Percentiles rank a stretch among this genome's conserved stretches.
phyloP scores from a whole-genome alignment of 1,140 invertebrate genomes.

The Megalopta genalis region DNA sequence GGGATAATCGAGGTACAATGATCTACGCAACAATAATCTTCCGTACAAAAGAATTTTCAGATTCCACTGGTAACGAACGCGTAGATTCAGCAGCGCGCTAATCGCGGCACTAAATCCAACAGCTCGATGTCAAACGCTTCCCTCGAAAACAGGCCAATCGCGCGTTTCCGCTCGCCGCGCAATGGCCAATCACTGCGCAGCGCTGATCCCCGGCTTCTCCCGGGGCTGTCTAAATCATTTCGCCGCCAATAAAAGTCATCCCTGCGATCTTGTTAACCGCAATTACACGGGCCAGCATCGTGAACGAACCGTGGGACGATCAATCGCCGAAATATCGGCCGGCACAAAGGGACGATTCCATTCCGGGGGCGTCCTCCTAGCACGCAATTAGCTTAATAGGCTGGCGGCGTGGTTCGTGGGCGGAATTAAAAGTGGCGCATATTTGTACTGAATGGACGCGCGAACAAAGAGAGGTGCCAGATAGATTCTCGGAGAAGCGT shows the following conservation, averaged over 20 bases:
- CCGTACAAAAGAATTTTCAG: too few species aligned
- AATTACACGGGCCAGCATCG: not conserved
- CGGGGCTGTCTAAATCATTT: not conserved
- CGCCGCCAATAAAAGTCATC: slow-evolving; percentile 4
- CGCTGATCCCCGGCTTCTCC: too few species aligned
- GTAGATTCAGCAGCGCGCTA: too few species aligned
- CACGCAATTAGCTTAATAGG: slow-evolving; percentile 30
- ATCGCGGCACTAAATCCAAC: too few species aligned
- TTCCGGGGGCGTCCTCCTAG: not conserved
- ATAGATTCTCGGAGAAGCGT: slow-evolving; percentile 30
- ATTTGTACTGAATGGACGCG: slow-evolving; percentile 29
- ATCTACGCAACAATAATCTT: too few species aligned
- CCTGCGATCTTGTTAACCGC: slow-evolving; percentile 21
- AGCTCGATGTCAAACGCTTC: too few species aligned
- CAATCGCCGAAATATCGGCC: not conserved
- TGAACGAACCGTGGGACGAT: not conserved
- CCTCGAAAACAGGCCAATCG: too few species aligned
- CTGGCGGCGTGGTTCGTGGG: not conserved
- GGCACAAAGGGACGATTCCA: not conserved
- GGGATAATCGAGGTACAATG: too few species aligned
- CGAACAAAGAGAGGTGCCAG: slow-evolving; percentile 54
- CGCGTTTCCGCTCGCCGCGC: too few species aligned
- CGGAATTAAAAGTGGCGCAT: slow-evolving; percentile 33
- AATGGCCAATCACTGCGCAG: too few species aligned
- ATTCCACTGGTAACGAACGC: too few species aligned